phyloP scores from a whole-genome alignment of 1,140 invertebrate species.

The Neocloeon triangulifer region DNA sequence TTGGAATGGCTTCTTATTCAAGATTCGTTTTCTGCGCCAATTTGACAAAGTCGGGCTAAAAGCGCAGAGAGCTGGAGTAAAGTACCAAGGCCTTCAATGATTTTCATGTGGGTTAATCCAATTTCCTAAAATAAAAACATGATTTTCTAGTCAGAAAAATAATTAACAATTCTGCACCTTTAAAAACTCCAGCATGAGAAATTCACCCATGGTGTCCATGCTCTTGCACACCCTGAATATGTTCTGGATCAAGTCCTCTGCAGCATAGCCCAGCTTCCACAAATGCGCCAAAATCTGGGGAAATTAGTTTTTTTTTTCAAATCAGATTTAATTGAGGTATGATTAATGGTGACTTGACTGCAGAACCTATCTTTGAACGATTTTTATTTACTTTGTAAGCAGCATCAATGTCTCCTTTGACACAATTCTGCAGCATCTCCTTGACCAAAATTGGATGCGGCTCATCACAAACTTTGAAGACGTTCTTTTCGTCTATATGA shows the following conservation, averaged over 20 bases:
- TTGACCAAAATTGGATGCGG: conserved; percentile 88
- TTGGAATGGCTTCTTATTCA: too few species aligned
- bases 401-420: conserved; percentile 56
- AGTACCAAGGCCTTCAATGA: conserved; percentile 69
- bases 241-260: conserved; percentile 90
- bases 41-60: conserved; percentile 52
- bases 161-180: conserved; percentile 26
- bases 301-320: too few species aligned
- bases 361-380: neutral
- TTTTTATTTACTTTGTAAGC: conserved; percentile 46
- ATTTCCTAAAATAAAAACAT: conserved; percentile 46
- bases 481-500: conserved; percentile 78
- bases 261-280: conserved; percentile 82
- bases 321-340: conserved; percentile 1
- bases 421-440: conserved; percentile 76
- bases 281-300: conserved; percentile 56
- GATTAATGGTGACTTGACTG: too few species aligned
- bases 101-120: conserved; percentile 72
- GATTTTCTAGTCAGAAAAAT: conserved; percentile 7
- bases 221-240: conserved; percentile 86
- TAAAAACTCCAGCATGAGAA: conserved; percentile 71
- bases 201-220: conserved; percentile 52
- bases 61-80: conserved; percentile 77
- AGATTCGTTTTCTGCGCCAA: too few species aligned
- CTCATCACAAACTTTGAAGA: conserved; percentile 99